Evolutionary conservation across 1,140 invertebrate species (phyloP).

Genomic region (Drosophila oshimai): DNA sequence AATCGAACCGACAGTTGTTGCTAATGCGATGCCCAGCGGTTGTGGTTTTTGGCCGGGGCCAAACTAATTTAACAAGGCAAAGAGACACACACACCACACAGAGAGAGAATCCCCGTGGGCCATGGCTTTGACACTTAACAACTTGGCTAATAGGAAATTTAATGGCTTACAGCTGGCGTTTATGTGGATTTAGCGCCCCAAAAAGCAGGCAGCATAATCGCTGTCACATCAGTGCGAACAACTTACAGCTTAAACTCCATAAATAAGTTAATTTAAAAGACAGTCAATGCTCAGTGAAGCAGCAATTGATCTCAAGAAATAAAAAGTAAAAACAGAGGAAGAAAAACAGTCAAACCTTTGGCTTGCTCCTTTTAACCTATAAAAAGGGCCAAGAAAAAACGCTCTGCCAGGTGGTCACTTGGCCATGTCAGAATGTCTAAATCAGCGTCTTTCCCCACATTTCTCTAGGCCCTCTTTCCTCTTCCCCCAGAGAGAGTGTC

Average conservation of each 20-base stretch:
- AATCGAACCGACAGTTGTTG: slow-evolving; percentile 14
- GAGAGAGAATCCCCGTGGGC: background rate
- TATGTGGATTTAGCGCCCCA: slow-evolving; percentile 24
- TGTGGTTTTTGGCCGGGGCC: slow-evolving; percentile 12
- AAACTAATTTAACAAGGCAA: slow-evolving; percentile 30
- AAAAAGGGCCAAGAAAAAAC: slow-evolving; percentile 18
- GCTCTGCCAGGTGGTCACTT: slow-evolving; percentile 44
- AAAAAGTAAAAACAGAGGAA: background rate
- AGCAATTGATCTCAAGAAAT: slow-evolving; percentile 47
- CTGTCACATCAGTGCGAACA: slow-evolving; percentile 13
- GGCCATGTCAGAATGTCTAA: slow-evolving; percentile 19
- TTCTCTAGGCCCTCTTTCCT: too few relatives aligned
- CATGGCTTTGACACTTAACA: slow-evolving; percentile 54
- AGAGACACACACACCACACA: background rate
- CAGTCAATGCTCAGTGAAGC: slow-evolving; percentile 14
- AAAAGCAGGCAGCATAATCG: slow-evolving; percentile 14
- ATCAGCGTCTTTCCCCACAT: background rate
- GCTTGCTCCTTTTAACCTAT: slow-evolving; percentile 25
- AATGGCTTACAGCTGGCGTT: slow-evolving; percentile 35
- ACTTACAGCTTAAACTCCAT: background rate
- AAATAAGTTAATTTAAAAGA: slow-evolving; percentile 41
- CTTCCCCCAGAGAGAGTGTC: slow-evolving; percentile 22
- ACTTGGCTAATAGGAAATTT: slow-evolving; percentile 39
- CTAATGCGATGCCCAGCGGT: slow-evolving; percentile 4
- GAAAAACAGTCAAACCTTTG: slow-evolving; percentile 40